A percentile compares a stretch with the other conserved stretches of the same genome.
Evolutionary conservation across 1,140 invertebrate species (phyloP).

Genomic region (Asbolus verrucosus): DNA sequence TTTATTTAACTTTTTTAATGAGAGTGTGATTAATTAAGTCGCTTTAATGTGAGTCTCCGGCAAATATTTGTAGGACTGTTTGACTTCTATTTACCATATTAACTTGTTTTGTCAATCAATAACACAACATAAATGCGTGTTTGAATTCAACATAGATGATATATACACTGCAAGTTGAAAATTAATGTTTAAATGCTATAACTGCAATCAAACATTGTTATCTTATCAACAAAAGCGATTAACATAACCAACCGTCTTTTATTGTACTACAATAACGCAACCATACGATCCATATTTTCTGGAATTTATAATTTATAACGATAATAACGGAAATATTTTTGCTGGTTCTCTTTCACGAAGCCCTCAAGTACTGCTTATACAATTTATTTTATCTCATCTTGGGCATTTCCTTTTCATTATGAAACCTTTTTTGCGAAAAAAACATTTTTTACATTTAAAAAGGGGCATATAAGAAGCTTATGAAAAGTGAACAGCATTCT

Average conservation of each 20-base stretch:
- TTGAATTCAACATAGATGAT: conserved; percentile 14
- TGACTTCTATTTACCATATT: not conserved
- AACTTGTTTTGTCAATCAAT: conserved; percentile 22
- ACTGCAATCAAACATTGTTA: conserved; percentile 28
- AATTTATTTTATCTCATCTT: conserved; percentile 25
- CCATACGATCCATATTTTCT: conserved; percentile 11
- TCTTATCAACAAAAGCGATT: conserved; percentile 29
- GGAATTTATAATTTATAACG: conserved; percentile 29
- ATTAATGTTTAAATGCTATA: conserved; percentile 17
- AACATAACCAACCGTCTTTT: conserved; percentile 25
- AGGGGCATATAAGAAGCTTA: not conserved
- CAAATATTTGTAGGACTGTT: not conserved
- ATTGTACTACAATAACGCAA: conserved; percentile 12
- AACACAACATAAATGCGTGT: conserved; percentile 11
- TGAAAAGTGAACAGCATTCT: not conserved
- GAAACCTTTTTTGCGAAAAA: conserved; percentile 7
- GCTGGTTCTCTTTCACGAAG: conserved; percentile 12
- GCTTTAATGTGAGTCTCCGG: not conserved
- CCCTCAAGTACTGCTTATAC: conserved; percentile 7
- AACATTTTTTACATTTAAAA: not conserved
- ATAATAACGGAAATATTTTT: conserved; percentile 18
- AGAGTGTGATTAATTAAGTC: conserved; percentile 18
- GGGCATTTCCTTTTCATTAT: conserved; percentile 28
- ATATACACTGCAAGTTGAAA: conserved; percentile 13
- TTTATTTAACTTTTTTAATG: conserved; percentile 15